Percentiles rank a stretch among this genome's conserved stretches.
phyloP scores from a whole-genome alignment of 2,113 vertebrate genomes.

The Rynchops niger region DNA sequence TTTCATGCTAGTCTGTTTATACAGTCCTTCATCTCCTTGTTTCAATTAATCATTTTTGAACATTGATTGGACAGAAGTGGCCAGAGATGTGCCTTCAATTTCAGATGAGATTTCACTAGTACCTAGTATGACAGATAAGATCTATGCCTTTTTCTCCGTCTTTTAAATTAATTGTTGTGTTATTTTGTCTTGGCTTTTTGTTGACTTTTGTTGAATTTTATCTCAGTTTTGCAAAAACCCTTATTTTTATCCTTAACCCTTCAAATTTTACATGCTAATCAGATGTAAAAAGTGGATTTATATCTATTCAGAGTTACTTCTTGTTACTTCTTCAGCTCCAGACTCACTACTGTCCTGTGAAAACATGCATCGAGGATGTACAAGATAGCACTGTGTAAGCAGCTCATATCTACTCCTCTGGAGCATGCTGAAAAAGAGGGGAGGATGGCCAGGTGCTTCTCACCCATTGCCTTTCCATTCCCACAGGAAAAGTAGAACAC shows the following conservation, averaged over 20 bases:
- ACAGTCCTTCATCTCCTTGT: not conserved
- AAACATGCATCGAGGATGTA: accelerated
- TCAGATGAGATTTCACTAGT: not conserved
- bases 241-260: not conserved
- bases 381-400: not conserved
- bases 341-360: not conserved
- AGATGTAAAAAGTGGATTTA: not conserved
- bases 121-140: not conserved
- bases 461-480: not conserved
- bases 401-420: not conserved
- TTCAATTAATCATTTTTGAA: not conserved
- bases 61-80: not conserved
- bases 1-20: not conserved
- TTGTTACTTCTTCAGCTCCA: not conserved
- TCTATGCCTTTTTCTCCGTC: not conserved
- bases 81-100: not conserved
- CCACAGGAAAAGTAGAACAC: not conserved
- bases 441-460: not conserved
- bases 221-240: not conserved
- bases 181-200: not conserved
- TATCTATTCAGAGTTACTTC: not conserved
- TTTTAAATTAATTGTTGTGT: not conserved
- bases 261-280: not conserved
- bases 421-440: not conserved
- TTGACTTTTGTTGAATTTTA: not conserved